phyloP scores from a whole-genome alignment of 2,113 vertebrate species.

The Hippocampus abdominalis region DNA sequence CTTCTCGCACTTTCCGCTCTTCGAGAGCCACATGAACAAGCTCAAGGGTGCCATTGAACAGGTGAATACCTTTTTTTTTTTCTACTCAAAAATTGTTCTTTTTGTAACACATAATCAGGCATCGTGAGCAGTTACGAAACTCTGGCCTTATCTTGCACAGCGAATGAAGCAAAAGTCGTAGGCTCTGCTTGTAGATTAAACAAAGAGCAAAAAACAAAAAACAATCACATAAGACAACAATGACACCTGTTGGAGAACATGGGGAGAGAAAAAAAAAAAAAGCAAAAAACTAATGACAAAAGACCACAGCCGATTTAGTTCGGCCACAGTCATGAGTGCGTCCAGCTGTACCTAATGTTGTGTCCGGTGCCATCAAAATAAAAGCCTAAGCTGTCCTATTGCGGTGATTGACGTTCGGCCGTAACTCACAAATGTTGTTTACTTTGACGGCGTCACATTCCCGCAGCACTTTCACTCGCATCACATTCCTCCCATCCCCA shows the following conservation, averaged over 20 bases:
- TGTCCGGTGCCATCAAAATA: background rate
- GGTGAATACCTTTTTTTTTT: conserved; percentile 60
- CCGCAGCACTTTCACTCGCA: background rate
- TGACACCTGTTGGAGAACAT: background rate
- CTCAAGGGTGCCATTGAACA: conserved; percentile 96
- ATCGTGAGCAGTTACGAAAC: too few species aligned
- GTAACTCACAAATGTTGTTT: background rate
- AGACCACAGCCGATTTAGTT: too few species aligned
- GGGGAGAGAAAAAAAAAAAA: background rate
- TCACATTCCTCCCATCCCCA: conserved; percentile 10
- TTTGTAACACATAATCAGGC: too few species aligned
- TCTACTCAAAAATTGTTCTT: too few species aligned
- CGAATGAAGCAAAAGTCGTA: too few species aligned
- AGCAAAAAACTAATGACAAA: background rate
- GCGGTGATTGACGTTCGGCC: background rate
- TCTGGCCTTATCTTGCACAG: too few species aligned
- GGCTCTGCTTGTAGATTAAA: too few species aligned
- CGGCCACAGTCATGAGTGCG: background rate
- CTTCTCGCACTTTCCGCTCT: conserved; percentile 98
- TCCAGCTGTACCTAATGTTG: background rate
- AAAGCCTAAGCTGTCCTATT: background rate
- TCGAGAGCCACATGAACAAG: conserved; percentile 99
- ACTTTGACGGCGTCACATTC: background rate
- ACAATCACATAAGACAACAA: too few species aligned
- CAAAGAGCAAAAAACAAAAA: too few species aligned